phyloP scores from a whole-genome alignment of 2,113 vertebrate genomes.

The Cynocephalus volans region DNA sequence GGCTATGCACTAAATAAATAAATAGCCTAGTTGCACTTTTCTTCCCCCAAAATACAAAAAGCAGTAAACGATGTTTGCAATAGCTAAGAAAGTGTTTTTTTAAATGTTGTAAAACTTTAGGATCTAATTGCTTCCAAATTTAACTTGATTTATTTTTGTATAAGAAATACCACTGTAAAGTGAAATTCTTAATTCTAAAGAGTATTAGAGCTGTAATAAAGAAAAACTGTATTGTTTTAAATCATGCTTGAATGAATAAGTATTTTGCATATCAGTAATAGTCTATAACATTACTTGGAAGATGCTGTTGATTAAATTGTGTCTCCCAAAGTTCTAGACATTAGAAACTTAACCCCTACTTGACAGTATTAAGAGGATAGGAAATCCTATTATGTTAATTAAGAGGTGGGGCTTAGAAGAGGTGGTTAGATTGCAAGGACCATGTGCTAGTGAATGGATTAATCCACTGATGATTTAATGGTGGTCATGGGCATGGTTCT shows the following conservation, averaged over 20 bases:
- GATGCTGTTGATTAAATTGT: too few relatives aligned
- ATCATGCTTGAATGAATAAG: constrained; percentile 66
- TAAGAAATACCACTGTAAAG: constrained; percentile 58
- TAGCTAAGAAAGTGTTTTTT: not conserved
- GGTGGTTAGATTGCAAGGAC: too few relatives aligned
- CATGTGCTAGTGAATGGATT: too few relatives aligned
- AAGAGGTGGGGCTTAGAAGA: too few relatives aligned
- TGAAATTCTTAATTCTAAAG: constrained; percentile 65
- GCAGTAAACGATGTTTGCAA: not conserved
- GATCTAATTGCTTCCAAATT: constrained; percentile 66
- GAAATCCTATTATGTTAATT: too few relatives aligned
- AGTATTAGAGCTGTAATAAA: constrained; percentile 20
- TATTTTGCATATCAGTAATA: constrained; percentile 77
- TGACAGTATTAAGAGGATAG: too few relatives aligned
- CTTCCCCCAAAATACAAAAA: not conserved
- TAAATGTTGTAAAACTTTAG: constrained; percentile 12
- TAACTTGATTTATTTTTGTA: constrained; percentile 64
- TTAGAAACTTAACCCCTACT: too few relatives aligned
- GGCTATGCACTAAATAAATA: too few relatives aligned
- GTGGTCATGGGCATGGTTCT: too few relatives aligned
- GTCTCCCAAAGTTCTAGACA: too few relatives aligned
- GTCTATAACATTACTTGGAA: constrained; percentile 73
- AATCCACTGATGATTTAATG: too few relatives aligned
- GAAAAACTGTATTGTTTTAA: constrained; percentile 62
- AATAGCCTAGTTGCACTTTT: not conserved